These are phyloP conservation scores for Tetragonisca angustula DNA, from an alignment of 2,888 invertebrate genomes.

Conservation along the genomic window DNA sequence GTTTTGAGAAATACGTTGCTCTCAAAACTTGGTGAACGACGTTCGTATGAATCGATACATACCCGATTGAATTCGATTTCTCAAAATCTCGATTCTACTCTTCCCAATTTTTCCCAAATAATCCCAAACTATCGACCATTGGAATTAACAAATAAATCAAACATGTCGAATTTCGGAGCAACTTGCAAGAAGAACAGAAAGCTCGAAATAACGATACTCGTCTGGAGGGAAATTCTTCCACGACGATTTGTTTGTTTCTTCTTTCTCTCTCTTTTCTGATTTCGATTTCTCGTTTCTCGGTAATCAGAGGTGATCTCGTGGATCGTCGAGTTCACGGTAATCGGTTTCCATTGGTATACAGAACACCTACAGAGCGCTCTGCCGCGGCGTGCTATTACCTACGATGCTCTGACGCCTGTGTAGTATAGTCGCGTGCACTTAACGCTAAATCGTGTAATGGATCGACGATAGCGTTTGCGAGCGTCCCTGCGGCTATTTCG, in stretches of 20 bases:
- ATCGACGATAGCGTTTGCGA: constrained; percentile 47
- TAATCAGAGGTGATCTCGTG: constrained; percentile 5
- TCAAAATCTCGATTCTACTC: not conserved
- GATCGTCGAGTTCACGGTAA: constrained; percentile 33
- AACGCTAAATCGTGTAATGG: constrained; percentile 69
- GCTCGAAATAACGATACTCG: not conserved
- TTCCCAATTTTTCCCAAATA: not conserved
- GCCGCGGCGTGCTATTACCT: constrained; percentile 61
- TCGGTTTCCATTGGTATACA: constrained; percentile 57
- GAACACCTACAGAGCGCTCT: constrained; percentile 42
- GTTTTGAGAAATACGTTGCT: not conserved
- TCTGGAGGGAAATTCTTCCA: not conserved
- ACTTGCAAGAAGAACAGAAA: not conserved
- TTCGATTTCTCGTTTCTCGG: not conserved
- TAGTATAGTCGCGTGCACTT: constrained; percentile 69
- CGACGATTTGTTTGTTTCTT: too few relatives aligned
- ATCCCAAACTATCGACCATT: too few relatives aligned
- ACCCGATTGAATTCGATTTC: too few relatives aligned
- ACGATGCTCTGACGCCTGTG: constrained; percentile 56
- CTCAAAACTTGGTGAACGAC: not conserved
- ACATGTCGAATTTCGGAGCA: too few relatives aligned
- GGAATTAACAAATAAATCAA: too few relatives aligned
- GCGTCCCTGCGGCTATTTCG: constrained; percentile 28
- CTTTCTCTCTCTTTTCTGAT: not conserved
- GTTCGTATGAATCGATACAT: too few relatives aligned